Conservation (phyloP, 2,113 vertebrate species). For the Clarias macrocephalus region DNA sequence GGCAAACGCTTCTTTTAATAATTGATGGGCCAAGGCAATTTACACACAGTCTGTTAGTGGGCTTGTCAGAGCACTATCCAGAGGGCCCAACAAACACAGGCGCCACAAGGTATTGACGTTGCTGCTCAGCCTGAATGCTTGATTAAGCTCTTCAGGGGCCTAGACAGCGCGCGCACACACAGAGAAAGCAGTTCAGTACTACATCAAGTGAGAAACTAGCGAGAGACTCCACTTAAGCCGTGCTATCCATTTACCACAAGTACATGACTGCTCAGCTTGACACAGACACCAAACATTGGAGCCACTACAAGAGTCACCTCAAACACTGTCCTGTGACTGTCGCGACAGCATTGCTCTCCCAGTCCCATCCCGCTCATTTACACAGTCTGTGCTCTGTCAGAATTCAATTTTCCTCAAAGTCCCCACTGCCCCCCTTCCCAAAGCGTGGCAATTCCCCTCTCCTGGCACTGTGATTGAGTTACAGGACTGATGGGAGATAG, state of each 20-base stretch:
- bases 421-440: slow-evolving; percentile 37
- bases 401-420: slow-evolving; percentile 54
- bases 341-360: slow-evolving; percentile 33
- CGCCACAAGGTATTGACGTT: slow-evolving; percentile 91
- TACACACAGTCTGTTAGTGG: slow-evolving; percentile 86
- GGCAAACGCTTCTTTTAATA: slow-evolving; percentile 95
- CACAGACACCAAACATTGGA: slow-evolving; percentile 50
- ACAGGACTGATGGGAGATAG: slow-evolving; percentile 53
- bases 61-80: slow-evolving; percentile 85
- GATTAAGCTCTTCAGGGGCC: slow-evolving; percentile 92
- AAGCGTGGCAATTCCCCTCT: slow-evolving; percentile 39
- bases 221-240: slow-evolving; percentile 77
- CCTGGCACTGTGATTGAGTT: slow-evolving; percentile 62
- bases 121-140: slow-evolving; percentile 88
- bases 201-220: slow-evolving; percentile 92
- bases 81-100: slow-evolving; percentile 87
- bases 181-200: slow-evolving; percentile 68
- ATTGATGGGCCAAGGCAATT: slow-evolving; percentile 90
- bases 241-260: slow-evolving; percentile 76
- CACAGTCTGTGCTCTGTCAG: slow-evolving; percentile 58
- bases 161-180: slow-evolving; percentile 62
- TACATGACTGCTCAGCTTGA: slow-evolving; percentile 47
- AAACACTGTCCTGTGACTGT: slow-evolving; percentile 25
- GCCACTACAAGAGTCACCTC: slow-evolving; percentile 40
- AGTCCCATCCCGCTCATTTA: slow-evolving; percentile 51